phyloP scores from a whole-genome alignment of 2,113 vertebrate species.

The Carassius auratus region DNA sequence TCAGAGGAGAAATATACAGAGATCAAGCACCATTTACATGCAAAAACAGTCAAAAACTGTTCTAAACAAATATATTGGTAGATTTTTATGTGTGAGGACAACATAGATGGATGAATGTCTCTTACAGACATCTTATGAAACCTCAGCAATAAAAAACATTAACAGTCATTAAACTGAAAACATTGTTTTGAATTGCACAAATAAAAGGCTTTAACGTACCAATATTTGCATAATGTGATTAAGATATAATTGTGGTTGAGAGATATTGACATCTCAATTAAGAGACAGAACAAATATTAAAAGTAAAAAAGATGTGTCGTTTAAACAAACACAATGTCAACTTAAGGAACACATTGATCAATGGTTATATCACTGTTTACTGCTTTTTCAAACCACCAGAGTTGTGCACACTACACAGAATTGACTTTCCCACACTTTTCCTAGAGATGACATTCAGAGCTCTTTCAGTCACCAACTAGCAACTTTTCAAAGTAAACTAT shows the following conservation, averaged over 20 bases:
- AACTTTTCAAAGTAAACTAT: background rate
- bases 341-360: background rate
- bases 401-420: background rate
- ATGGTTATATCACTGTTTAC: background rate
- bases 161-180: background rate
- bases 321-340: slow-evolving; percentile 1
- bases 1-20: too few relatives aligned
- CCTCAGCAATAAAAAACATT: background rate
- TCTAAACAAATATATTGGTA: too few relatives aligned
- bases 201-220: background rate
- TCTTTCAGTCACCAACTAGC: background rate
- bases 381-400: background rate
- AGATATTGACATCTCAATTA: background rate
- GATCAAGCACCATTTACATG: too few relatives aligned
- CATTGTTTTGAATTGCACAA: background rate
- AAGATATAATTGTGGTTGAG: background rate
- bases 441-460: background rate
- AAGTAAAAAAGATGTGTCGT: background rate
- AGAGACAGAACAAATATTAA: background rate
- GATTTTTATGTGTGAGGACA: too few relatives aligned
- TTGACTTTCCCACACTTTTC: background rate
- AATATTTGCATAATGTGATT: background rate
- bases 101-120: too few relatives aligned
- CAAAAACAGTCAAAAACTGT: too few relatives aligned
- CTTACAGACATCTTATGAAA: background rate